A percentile compares a stretch with the other conserved stretches of the same genome.
Conservation (phyloP, 2,888 invertebrate species). For the Cephus runcator region DNA sequence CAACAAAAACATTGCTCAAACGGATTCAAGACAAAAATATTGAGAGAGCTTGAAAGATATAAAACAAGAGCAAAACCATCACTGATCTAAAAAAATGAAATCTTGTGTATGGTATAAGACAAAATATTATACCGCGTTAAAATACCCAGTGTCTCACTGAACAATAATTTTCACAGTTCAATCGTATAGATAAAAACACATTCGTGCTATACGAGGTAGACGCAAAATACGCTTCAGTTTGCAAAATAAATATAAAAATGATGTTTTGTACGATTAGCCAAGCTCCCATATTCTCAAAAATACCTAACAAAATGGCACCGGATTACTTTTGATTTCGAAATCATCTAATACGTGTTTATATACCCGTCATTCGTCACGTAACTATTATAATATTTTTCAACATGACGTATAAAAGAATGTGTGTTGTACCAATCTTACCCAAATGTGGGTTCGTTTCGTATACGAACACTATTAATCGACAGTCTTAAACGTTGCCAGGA, state of each 20-base stretch:
- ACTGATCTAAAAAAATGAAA: neutral
- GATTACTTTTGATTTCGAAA: neutral
- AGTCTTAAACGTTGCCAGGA: slow-evolving; percentile 1
- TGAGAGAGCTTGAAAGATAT: neutral
- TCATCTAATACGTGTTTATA: neutral
- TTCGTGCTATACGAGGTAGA: neutral
- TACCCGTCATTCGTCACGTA: neutral
- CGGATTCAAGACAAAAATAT: neutral
- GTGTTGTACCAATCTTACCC: neutral
- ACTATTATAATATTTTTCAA: neutral
- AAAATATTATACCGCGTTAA: neutral
- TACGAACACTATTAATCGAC: slow-evolving; percentile 3
- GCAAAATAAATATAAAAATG: neutral
- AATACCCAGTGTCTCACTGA: neutral
- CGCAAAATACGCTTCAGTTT: neutral
- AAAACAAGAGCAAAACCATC: neutral
- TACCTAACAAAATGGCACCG: neutral
- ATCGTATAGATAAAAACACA: neutral
- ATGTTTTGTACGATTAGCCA: neutral
- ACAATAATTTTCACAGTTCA: neutral
- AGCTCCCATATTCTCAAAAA: neutral
- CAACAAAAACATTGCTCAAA: neutral
- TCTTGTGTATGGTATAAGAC: neutral
- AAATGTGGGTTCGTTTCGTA: neutral
- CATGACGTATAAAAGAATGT: neutral